Evolutionary conservation across 2,888 invertebrate genomes (phyloP).

Genomic region (Meandrusa payeni): DNA sequence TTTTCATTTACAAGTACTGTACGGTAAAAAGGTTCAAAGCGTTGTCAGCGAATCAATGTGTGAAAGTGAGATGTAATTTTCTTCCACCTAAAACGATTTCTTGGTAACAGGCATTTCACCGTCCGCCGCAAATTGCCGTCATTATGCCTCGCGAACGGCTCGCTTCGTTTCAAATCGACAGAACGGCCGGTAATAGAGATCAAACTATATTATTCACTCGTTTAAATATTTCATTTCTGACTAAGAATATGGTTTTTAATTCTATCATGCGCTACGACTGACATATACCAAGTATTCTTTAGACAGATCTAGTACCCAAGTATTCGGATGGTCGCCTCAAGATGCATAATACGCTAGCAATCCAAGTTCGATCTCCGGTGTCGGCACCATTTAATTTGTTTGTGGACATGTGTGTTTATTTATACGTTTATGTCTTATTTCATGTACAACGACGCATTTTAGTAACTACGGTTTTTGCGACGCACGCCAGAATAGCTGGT

Average conservation of each 20-base stretch:
- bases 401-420: too few species aligned
- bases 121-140: constrained; percentile 22
- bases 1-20: constrained; percentile 1
- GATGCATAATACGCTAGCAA: too few species aligned
- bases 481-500: too few species aligned
- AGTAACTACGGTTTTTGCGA: too few species aligned
- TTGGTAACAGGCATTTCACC: constrained; percentile 24
- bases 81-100: constrained; percentile 24
- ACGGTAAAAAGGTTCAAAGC: constrained; percentile 9
- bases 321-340: too few species aligned
- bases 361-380: too few species aligned
- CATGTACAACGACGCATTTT: too few species aligned
- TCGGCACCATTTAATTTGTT: too few species aligned
- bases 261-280: too few species aligned
- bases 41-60: constrained; percentile 19
- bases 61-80: constrained; percentile 25
- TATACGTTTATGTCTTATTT: too few species aligned
- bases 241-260: constrained; percentile 4
- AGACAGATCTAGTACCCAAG: too few species aligned
- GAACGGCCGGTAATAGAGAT: constrained; percentile 14
- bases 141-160: constrained; percentile 21
- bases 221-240: constrained; percentile 17
- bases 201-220: constrained; percentile 10
- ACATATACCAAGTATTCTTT: too few species aligned
- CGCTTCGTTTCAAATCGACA: constrained; percentile 15